Evolutionary conservation across 2,113 vertebrate genomes (phyloP), one percentile per base, ranked within the genome.

Genomic region (Atrichornis clamosus): DNA sequence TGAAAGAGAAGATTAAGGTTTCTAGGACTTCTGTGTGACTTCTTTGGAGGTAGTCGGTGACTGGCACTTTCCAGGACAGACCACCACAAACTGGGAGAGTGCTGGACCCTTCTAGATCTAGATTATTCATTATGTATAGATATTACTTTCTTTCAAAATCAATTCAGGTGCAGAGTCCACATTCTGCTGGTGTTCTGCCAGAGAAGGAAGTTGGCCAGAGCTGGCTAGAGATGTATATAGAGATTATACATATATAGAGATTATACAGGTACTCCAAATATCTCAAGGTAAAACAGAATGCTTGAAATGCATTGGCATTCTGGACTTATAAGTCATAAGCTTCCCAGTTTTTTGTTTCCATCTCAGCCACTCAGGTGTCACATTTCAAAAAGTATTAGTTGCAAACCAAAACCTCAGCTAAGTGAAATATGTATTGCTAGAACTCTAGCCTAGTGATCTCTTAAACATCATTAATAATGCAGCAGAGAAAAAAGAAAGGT

Each of bases 401-500:
- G 58, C 56, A 88, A 91, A 33, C 24, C 33, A 35, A 90, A 89
- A 90, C 47, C n/a, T 72, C 58, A 88, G 56, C 53, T 80, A 90
- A 88, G 17, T 6, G 6, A 88, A 56, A 82, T n/a, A 81, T 26
- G 68, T 78, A 35, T 86, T 91, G 73, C 63, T 85, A 69, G 37
- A 94, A 96, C 52, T 91, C 73, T 86, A 94, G 93, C 74, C 33
- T 62, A 59, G 52, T 75, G 60, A 95, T 74, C 55, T 85, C 87
- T 92, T 95, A 64, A 88, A 68, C 33, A 62, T 69, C 79, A 89
- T 91, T 88, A 96, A 96, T 92, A 95, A 96, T 93, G 44, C 50
- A 97, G 41, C 32, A 89, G 55, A 52, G 69, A 91, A 97, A 95
- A 64, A 3, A 93, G 67, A 93, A 92, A 73, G 84, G 76, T 92